Percentiles rank a stretch among this genome's conserved stretches.
These are phyloP conservation scores for Sapajus apella DNA, from an alignment of 2,113 vertebrate species.

Conservation along the genomic window DNA sequence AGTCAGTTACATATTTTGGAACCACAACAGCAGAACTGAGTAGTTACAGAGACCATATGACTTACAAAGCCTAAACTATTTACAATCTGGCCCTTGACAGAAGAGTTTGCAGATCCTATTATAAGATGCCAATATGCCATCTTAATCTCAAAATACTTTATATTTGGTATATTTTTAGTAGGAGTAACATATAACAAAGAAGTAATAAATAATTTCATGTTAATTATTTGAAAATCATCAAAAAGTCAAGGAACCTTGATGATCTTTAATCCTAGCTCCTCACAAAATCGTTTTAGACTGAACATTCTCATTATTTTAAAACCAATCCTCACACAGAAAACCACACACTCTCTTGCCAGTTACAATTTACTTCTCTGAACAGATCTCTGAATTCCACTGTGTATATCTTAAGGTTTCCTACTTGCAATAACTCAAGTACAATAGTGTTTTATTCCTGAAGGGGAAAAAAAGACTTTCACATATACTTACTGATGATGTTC, in stretches of 20 bases:
- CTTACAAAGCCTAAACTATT: not conserved
- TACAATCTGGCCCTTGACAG: not conserved
- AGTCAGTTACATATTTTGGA: not conserved
- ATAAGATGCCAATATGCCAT: not conserved
- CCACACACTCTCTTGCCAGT: not conserved
- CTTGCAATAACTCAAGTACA: not conserved
- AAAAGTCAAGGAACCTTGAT: not conserved
- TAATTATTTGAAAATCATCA: not conserved
- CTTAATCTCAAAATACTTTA: not conserved
- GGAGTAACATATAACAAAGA: not conserved
- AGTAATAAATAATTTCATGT: not conserved
- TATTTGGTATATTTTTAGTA: not conserved
- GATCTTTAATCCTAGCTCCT: conserved; percentile 22
- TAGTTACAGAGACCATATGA: not conserved
- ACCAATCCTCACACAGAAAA: not conserved
- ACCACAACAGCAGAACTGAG: not conserved
- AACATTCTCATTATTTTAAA: conserved; percentile 17
- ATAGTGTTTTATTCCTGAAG: not conserved
- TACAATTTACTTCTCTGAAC: not conserved
- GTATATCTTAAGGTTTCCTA: not conserved
- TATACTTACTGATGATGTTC: not conserved
- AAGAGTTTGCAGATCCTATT: not conserved
- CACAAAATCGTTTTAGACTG: not conserved
- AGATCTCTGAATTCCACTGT: not conserved
- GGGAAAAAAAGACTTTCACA: conserved; percentile 3